Evolutionary conservation across 1,140 invertebrate genomes (phyloP).

Genomic region (Drosophila seguyi): DNA sequence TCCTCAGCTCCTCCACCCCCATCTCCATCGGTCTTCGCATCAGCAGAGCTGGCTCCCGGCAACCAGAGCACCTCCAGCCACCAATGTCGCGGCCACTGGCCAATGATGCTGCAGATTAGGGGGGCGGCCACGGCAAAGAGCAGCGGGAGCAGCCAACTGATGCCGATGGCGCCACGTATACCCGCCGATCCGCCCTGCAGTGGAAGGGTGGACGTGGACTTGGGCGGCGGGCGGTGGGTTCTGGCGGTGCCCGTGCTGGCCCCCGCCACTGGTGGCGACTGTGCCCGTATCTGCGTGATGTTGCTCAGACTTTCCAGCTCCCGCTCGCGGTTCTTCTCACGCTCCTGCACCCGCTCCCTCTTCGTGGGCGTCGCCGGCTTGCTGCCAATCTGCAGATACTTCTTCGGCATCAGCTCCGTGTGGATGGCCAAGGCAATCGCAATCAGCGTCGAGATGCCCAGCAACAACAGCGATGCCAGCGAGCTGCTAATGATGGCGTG

Average conservation of each 20-base stretch:
- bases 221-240: constrained; percentile 11
- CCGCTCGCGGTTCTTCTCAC: constrained; percentile 23
- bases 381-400: constrained; percentile 76
- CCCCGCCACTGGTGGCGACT: constrained; percentile 46
- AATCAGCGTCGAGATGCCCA: constrained; percentile 84
- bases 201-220: neutral
- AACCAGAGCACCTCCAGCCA: constrained; percentile 74
- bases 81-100: constrained; percentile 83
- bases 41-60: constrained; percentile 8
- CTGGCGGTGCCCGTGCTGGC: neutral
- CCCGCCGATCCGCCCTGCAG: constrained; percentile 55
- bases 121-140: constrained; percentile 81
- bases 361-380: constrained; percentile 37
- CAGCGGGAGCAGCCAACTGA: constrained; percentile 83
- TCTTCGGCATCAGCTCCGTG: constrained; percentile 84
- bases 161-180: constrained; percentile 81
- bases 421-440: constrained; percentile 83
- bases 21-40: constrained; percentile 12
- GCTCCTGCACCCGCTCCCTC: constrained; percentile 41
- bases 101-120: constrained; percentile 84
- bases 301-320: constrained; percentile 66
- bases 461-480: constrained; percentile 78
- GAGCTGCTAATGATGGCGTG: constrained; percentile 84
- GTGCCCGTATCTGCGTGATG: constrained; percentile 71
- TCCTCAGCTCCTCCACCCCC: constrained; percentile 16